These are phyloP conservation scores for Philypnodon macrostomus DNA, from an alignment of 2,797 vertebrate species.

Conservation along the genomic window DNA sequence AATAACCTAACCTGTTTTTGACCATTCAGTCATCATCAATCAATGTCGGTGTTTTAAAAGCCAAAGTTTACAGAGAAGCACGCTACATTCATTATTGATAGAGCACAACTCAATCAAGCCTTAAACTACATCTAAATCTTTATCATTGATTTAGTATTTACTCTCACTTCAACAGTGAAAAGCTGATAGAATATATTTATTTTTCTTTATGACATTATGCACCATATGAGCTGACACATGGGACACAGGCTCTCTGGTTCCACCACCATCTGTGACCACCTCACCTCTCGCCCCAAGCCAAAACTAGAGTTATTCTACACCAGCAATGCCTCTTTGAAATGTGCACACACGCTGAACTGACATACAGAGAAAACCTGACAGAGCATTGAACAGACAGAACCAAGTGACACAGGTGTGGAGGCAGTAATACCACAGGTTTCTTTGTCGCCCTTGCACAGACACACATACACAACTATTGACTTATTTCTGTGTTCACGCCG, in stretches of 20 bases:
- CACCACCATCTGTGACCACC: conserved; percentile 65
- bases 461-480: conserved; percentile 4
- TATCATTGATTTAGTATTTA: conserved; percentile 21
- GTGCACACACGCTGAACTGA: conserved; percentile 3
- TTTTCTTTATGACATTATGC: conserved; percentile 33
- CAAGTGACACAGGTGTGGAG: conserved; percentile 8
- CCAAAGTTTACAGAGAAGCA: not conserved
- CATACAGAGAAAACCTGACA: not conserved
- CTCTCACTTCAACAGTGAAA: conserved; percentile 10
- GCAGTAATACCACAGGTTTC: not conserved
- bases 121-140: conserved; percentile 20
- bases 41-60: not conserved
- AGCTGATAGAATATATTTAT: conserved; percentile 6
- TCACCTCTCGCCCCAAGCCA: conserved; percentile 31
- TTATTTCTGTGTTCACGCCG: conserved; percentile 13
- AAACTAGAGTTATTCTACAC: conserved; percentile 27
- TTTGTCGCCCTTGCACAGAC: not conserved
- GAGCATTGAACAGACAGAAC: not conserved
- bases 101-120: conserved; percentile 7
- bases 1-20: no score
- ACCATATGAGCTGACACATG: conserved; percentile 40
- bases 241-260: conserved; percentile 64
- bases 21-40: no score
- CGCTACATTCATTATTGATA: not conserved
- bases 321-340: conserved; percentile 12